Conservation (phyloP, 2,888 invertebrate species). For the Gymnosoma rotundatum region DNA sequence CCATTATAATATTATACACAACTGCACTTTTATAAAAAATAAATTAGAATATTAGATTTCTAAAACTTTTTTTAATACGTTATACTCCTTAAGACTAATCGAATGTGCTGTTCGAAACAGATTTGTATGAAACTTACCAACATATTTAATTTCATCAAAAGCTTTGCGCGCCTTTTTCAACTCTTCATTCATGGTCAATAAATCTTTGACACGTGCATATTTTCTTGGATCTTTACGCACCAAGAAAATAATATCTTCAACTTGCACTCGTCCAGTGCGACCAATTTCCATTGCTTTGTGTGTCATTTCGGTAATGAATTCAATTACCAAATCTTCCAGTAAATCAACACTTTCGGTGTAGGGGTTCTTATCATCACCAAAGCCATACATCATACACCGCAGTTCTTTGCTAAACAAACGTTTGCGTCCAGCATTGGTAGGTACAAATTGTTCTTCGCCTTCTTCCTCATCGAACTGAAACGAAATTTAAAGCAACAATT, state of each 20-base stretch:
- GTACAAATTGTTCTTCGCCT: slow-evolving; percentile 86
- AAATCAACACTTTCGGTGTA: slow-evolving; percentile 99
- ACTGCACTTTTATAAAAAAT: too few species aligned
- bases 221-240: slow-evolving; percentile 98
- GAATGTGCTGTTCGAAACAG: too few species aligned
- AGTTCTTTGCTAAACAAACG: slow-evolving; percentile 95
- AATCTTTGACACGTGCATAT: slow-evolving; percentile 98
- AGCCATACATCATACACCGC: slow-evolving; percentile 99
- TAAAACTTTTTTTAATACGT: too few species aligned
- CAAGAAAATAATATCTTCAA: slow-evolving; percentile 98
- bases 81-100: too few species aligned
- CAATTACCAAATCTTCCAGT: slow-evolving; percentile 97
- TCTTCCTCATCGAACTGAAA: slow-evolving; percentile 84
- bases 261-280: slow-evolving; percentile 96
- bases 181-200: slow-evolving; percentile 99
- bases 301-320: slow-evolving; percentile 97
- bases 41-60: too few species aligned
- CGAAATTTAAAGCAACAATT: not conserved
- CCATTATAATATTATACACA: too few species aligned
- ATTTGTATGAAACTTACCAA: slow-evolving; percentile 85
- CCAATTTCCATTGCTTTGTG: slow-evolving; percentile 98
- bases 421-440: slow-evolving; percentile 89
- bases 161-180: slow-evolving; percentile 99
- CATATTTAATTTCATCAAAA: slow-evolving; percentile 99
- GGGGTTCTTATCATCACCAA: slow-evolving; percentile 99